Evolutionary conservation across 2,113 vertebrate genomes (phyloP).

Genomic region (Onychostruthus taczanowskii): DNA sequence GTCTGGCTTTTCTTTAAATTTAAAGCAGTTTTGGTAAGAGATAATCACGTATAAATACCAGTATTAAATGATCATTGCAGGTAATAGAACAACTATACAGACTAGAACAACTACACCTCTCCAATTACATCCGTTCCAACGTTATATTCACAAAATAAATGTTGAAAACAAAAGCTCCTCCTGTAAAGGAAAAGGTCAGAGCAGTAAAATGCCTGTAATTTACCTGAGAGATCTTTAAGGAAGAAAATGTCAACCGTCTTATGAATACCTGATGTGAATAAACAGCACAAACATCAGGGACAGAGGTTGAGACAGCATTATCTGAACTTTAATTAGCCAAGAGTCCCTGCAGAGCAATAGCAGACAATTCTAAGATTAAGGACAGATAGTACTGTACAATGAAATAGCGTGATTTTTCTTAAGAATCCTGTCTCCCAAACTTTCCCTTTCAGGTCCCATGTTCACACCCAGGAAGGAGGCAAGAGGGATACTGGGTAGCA

Average conservation of each 20-base stretch:
- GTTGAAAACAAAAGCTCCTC: constrained; percentile 36
- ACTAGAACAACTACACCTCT: constrained; percentile 8
- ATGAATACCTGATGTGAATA: constrained; percentile 35
- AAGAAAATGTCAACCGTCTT: constrained; percentile 52
- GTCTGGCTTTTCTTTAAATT: constrained; percentile 16
- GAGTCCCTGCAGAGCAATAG: not conserved
- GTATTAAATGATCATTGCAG: constrained; percentile 22
- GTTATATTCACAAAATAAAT: not conserved
- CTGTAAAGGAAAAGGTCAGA: constrained; percentile 49
- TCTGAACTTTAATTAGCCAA: constrained; percentile 39
- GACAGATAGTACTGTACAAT: not conserved
- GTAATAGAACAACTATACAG: not conserved
- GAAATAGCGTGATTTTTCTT: not conserved
- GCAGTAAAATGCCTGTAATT: constrained; percentile 50
- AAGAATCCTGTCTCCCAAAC: not conserved
- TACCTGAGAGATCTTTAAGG: constrained; percentile 32
- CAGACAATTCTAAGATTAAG: not conserved
- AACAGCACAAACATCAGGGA: constrained; percentile 15
- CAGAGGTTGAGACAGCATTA: not conserved
- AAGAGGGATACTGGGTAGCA: not conserved
- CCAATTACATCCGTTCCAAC: not conserved
- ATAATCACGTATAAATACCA: constrained; percentile 25
- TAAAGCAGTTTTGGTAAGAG: constrained; percentile 17
- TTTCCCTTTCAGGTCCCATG: not conserved
- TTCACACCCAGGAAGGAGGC: not conserved